Conservation (phyloP, 2,113 vertebrate species). For the Microcebus lehilahytsara region DNA sequence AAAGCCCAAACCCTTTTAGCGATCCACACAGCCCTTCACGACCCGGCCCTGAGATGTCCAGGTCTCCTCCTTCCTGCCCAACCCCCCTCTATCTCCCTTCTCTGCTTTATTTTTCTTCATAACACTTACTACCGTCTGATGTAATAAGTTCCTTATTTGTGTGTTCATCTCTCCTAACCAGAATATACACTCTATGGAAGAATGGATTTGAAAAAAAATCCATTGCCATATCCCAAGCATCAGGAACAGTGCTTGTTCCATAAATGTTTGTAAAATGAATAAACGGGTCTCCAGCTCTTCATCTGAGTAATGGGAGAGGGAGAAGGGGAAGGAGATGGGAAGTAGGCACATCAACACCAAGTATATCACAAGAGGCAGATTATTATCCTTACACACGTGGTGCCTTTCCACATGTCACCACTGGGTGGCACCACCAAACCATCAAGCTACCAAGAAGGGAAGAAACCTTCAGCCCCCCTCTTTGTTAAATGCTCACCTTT, state of each 20-base stretch:
- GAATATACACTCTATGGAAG: background rate
- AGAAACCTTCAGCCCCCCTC: background rate
- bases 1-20: background rate
- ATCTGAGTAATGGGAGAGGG: background rate
- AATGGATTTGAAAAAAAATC: background rate
- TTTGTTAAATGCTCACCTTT: conserved; percentile 85
- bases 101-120: background rate
- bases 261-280: background rate
- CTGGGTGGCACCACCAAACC: conserved; percentile 5
- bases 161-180: background rate
- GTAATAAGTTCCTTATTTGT: background rate
- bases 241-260: background rate
- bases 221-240: background rate
- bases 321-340: background rate
- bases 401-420: background rate
- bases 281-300: background rate
- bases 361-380: background rate
- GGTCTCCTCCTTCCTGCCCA: background rate
- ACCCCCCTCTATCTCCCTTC: background rate
- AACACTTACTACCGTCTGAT: background rate
- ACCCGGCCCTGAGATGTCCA: background rate
- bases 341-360: background rate
- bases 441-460: background rate
- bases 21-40: background rate
- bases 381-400: background rate